Conservation (phyloP, 1,140 invertebrate genomes). For the Globodera ellingtonae region DNA sequence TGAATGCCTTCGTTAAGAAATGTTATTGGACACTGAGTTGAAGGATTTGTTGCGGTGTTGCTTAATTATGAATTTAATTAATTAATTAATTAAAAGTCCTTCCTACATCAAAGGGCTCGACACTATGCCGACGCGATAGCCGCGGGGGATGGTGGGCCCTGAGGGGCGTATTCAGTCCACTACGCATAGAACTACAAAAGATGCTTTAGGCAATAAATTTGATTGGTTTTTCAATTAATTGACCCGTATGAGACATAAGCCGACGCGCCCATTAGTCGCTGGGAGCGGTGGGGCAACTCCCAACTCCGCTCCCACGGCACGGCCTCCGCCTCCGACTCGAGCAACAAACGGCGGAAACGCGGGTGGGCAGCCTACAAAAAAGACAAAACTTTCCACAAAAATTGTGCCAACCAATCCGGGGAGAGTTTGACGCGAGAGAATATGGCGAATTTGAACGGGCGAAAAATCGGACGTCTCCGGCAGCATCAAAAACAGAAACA, state of each 20-base stretch:
- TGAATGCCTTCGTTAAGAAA: background rate
- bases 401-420: constrained; percentile 12
- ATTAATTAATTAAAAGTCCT: background rate
- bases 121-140: background rate
- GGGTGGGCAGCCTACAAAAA: background rate
- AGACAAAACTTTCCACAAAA: no score
- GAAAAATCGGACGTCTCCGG: constrained; percentile 42
- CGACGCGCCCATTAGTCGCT: constrained; percentile 9
- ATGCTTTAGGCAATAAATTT: no score
- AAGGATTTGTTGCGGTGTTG: background rate
- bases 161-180: background rate
- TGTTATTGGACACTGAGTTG: background rate
- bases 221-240: no score
- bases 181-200: constrained; percentile 1
- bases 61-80: background rate
- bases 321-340: background rate
- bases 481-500: constrained; percentile 41
- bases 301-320: constrained; percentile 4
- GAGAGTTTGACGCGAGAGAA: background rate
- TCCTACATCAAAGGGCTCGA: background rate
- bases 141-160: background rate
- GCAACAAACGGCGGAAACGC: background rate
- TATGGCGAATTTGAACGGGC: background rate
- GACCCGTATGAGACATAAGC: constrained; percentile 8
- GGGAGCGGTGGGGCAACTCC: constrained; percentile 10